phyloP scores from a whole-genome alignment of 2,113 vertebrate species.

The Anoplopoma fimbria region DNA sequence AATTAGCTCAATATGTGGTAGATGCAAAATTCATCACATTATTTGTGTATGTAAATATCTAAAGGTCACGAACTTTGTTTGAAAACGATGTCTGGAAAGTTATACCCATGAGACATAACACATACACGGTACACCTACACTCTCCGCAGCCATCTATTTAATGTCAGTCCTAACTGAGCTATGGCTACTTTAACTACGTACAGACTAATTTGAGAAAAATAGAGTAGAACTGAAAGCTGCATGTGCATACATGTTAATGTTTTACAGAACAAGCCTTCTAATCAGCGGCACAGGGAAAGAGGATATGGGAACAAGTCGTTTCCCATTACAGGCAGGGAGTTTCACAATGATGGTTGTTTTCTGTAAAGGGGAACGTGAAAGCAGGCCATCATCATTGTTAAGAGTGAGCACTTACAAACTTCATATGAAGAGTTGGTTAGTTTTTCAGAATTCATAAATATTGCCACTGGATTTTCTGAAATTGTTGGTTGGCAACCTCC shows the following conservation, averaged over 20 bases:
- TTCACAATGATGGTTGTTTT: constrained; percentile 6
- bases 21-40: not conserved
- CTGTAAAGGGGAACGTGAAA: not conserved
- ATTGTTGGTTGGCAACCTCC: no score
- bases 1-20: not conserved
- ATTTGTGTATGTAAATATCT: not conserved
- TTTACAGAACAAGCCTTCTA: not conserved
- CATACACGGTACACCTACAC: not conserved
- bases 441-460: not conserved
- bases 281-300: not conserved
- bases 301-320: constrained; percentile 1
- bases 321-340: not conserved
- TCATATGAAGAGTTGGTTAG: not conserved
- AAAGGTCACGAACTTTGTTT: not conserved
- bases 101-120: not conserved
- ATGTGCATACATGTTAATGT: not conserved
- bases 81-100: not conserved
- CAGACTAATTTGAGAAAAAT: not conserved
- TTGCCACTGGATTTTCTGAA: not conserved
- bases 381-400: not conserved
- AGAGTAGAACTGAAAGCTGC: not conserved
- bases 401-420: not conserved
- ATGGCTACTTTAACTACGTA: not conserved
- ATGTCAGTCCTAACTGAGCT: not conserved
- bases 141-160: not conserved